A percentile compares a stretch with the other conserved stretches of the same genome.
phyloP scores from a whole-genome alignment of 92 coral and sea anemone genomes.

The Palythoa grandiflora region DNA sequence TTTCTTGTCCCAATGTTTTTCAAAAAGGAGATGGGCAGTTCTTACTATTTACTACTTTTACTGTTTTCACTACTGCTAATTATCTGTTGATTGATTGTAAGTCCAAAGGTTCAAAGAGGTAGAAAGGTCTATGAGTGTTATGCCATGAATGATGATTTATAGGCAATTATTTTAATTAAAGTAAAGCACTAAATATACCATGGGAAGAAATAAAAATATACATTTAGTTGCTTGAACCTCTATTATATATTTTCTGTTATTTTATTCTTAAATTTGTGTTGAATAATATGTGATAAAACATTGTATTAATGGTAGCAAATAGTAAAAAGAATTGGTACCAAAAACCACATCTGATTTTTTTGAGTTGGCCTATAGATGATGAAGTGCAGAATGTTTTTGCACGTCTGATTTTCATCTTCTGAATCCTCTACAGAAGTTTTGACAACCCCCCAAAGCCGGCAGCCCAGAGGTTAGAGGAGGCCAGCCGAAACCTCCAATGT shows the following conservation, averaged over 20 bases:
- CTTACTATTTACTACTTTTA: too few relatives aligned
- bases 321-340: not conserved
- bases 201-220: not conserved
- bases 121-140: not conserved
- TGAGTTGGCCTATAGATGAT: not conserved
- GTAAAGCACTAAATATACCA: not conserved
- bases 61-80: not conserved
- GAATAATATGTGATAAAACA: not conserved
- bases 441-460: conserved; percentile 63
- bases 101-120: not conserved
- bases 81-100: not conserved
- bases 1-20: too few relatives aligned
- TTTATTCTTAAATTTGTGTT: conserved; percentile 9
- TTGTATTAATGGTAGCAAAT: not conserved
- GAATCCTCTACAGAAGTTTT: conserved; percentile 52
- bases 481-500: conserved; percentile 53
- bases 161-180: conserved; percentile 1
- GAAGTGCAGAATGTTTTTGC: not conserved
- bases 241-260: not conserved
- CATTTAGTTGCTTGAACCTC: conserved; percentile 6
- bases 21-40: too few relatives aligned
- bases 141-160: not conserved
- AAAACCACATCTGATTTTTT: not conserved
- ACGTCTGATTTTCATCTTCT: conserved; percentile 25
- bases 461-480: conserved; percentile 50